These are phyloP conservation scores for Ammodytes marinus DNA, from an alignment of 2,113 vertebrate genomes.

Conservation along the genomic window DNA sequence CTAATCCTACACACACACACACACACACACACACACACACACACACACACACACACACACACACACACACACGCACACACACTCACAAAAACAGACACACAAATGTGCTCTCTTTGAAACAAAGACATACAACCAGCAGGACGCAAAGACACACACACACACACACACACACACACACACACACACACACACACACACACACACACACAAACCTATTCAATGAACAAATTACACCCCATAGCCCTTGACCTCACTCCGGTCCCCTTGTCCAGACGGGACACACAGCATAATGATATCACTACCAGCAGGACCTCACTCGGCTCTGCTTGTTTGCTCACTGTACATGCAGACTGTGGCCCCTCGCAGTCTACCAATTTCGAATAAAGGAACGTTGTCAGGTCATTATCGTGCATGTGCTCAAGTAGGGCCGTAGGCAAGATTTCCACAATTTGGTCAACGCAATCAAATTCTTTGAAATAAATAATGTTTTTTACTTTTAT, in stretches of 20 bases:
- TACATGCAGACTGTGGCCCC: conserved; percentile 21
- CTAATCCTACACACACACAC: conserved; percentile 74
- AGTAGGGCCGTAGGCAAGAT: background rate
- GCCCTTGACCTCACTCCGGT: conserved; percentile 48
- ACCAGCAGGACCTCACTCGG: conserved; percentile 65
- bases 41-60: conserved; percentile 29
- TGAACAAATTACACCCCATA: conserved; percentile 45
- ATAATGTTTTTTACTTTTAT: background rate
- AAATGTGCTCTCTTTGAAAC: conserved; percentile 22
- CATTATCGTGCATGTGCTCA: conserved; percentile 15
- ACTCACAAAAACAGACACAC: conserved; percentile 39
- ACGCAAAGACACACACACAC: conserved; percentile 29
- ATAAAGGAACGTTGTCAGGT: conserved; percentile 9
- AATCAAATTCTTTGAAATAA: background rate
- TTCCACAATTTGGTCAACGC: background rate
- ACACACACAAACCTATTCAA: conserved; percentile 15
- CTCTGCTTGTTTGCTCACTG: conserved; percentile 53
- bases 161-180: conserved; percentile 19
- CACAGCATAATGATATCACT: conserved; percentile 80
- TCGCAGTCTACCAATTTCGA: conserved; percentile 26
- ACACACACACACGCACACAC: conserved; percentile 18
- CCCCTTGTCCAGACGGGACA: conserved; percentile 56
- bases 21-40: conserved; percentile 39
- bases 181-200: conserved; percentile 32
- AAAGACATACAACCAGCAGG: conserved; percentile 55